Conservation (phyloP, 2,888 invertebrate species). For the Drosophila phalerata region DNA sequence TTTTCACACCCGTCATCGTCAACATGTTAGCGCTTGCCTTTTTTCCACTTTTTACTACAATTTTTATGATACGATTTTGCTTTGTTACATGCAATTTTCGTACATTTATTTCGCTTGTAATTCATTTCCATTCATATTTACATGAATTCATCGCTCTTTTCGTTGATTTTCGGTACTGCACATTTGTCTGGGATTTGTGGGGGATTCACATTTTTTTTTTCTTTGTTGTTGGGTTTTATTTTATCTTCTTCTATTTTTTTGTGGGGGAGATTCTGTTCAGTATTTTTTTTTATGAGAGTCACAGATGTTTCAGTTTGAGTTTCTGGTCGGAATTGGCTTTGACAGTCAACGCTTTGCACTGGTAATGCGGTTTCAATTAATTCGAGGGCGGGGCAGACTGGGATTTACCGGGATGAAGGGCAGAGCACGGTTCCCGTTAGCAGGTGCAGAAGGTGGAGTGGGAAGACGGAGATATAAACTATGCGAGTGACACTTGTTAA, state of each 20-base stretch:
- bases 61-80: slow-evolving; percentile 61
- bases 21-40: slow-evolving; percentile 39
- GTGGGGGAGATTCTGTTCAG: slow-evolving; percentile 10
- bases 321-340: slow-evolving; percentile 53
- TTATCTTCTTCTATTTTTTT: slow-evolving; percentile 22
- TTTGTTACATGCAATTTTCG: slow-evolving; percentile 72
- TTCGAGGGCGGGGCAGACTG: slow-evolving; percentile 59
- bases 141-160: slow-evolving; percentile 61
- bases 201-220: slow-evolving; percentile 43
- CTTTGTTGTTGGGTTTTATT: slow-evolving; percentile 36
- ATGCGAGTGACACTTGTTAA: slow-evolving; percentile 4
- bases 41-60: slow-evolving; percentile 39
- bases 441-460: slow-evolving; percentile 27
- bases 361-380: slow-evolving; percentile 75
- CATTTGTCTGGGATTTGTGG: slow-evolving; percentile 74
- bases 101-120: slow-evolving; percentile 79
- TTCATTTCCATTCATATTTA: slow-evolving; percentile 80
- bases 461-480: slow-evolving; percentile 3
- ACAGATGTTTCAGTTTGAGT: slow-evolving; percentile 49
- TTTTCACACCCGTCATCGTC: slow-evolving; percentile 17
- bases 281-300: slow-evolving; percentile 49
- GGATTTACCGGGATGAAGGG: slow-evolving; percentile 20
- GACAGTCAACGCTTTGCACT: slow-evolving; percentile 65
- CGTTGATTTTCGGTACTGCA: slow-evolving; percentile 46
- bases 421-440: slow-evolving; percentile 19